Base-by-base conservation (phyloP, 2,113 vertebrate genomes). In the Notiomystis cincta region DNA sequence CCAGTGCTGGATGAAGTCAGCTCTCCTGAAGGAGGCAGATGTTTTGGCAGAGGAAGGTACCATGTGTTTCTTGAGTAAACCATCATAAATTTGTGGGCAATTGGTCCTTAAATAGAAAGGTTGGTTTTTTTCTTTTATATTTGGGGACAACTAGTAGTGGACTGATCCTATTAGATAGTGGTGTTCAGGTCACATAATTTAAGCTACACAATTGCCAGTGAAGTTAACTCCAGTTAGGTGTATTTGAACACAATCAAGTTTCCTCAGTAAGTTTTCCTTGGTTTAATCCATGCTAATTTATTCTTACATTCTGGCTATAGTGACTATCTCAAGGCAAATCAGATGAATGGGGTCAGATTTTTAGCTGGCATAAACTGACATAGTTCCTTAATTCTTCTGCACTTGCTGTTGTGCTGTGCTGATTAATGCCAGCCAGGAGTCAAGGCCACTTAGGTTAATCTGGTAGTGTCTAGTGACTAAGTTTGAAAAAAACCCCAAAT, bases 211-310 rank as follows among this genome's bases (percentile, higher is more conserved):
- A 17, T 94, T 91, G 85, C 0, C 4, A 48, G 47, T 66, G 75
- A 73, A 50, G 40, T 88, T 80, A 71, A 89, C 25, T 56, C 83
- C 71, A 71, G 50, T 81, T 81, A 40, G 56, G 58, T 90, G 15
- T 62, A n/a, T 94, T 88, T 91, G 56, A 82, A 75, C 87, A 37
- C 37, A 54, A 60, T 79, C 21, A 64, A 18, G 70, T 93, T 96
- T 92, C 91, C 78, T 87, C n/a, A 90, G 93, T 82, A 97, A 95
- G 75, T 95, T 97, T 93, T 92, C 72, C 33, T 90, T 82, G 81
- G 75, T 91, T 97, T 98, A 90, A 96, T 96, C 91, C 69, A 45
- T 95, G 89, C 81, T 96, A 88, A 70, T 94, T 92, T 94, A 83
- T 95, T 96, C 85, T 91, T 94, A 53, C 42, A 65, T 64, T 93